These are phyloP conservation scores for Himalopsyche japonica DNA, from an alignment of 2,888 invertebrate genomes.

Conservation along the genomic window DNA sequence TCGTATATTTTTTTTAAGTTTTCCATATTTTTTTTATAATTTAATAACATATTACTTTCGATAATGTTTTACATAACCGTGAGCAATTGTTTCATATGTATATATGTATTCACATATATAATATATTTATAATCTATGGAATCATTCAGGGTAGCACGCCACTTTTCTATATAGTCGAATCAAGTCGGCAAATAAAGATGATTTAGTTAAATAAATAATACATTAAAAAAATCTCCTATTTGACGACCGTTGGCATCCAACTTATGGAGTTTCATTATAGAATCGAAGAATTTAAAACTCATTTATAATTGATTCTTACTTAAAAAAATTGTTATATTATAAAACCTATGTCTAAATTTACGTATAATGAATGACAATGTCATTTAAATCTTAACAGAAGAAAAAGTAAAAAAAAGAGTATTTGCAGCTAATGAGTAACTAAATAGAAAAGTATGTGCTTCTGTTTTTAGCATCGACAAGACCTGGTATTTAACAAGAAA, in stretches of 20 bases:
- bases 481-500: not conserved
- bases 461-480: not conserved
- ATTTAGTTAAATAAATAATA: not conserved
- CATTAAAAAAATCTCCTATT: not conserved
- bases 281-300: no score
- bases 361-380: no score
- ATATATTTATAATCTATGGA: constrained; percentile 17
- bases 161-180: constrained; percentile 11
- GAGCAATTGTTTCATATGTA: constrained; percentile 35
- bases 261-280: no score
- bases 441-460: not conserved
- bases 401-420: no score
- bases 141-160: not conserved
- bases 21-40: constrained; percentile 35
- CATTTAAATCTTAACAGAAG: no score
- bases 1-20: constrained; percentile 57
- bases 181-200: not conserved
- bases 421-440: not conserved
- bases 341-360: no score
- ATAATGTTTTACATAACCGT: constrained; percentile 39
- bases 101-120: constrained; percentile 25
- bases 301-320: no score
- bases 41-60: constrained; percentile 40
- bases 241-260: not conserved
- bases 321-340: no score